These are phyloP conservation scores for Onychomys arenicola DNA, from an alignment of 2,797 vertebrate genomes.

Conservation along the genomic window DNA sequence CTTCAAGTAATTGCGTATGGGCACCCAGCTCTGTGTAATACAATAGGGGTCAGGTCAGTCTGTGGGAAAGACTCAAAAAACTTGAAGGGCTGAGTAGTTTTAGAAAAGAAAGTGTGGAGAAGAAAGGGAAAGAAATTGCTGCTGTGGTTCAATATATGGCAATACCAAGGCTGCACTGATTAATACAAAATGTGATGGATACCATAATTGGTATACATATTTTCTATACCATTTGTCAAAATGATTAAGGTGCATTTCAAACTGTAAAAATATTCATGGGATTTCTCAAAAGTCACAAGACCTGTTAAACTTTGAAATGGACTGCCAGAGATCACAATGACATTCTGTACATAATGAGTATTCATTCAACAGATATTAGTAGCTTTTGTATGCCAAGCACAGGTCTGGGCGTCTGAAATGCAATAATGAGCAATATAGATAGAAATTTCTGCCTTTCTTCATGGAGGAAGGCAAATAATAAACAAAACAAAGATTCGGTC, in stretches of 20 bases:
- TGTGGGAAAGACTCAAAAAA: neutral
- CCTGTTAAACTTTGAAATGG: constrained; percentile 9
- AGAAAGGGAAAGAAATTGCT: neutral
- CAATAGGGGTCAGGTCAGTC: rapidly evolving
- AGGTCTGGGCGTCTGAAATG: neutral
- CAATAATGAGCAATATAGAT: neutral
- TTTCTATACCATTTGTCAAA: constrained; percentile 18
- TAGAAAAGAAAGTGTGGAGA: neutral
- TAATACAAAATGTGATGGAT: constrained; percentile 1
- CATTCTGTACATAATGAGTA: constrained; percentile 48
- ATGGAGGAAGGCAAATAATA: neutral
- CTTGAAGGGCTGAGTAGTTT: neutral
- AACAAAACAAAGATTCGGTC: neutral
- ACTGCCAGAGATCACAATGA: constrained; percentile 6
- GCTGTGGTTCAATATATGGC: neutral
- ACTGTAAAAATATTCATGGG: constrained; percentile 15
- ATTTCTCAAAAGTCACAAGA: constrained; percentile 19
- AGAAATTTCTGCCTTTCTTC: constrained; percentile 23
- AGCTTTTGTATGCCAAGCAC: neutral
- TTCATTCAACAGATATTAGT: constrained; percentile 10
- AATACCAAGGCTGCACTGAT: neutral
- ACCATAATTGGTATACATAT: neutral
- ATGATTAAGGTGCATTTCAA: neutral
- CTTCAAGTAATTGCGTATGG: neutral
- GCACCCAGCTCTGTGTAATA: rapidly evolving